phyloP scores from a whole-genome alignment of 2,113 vertebrate species.

The Paramisgurnus dabryanus region DNA sequence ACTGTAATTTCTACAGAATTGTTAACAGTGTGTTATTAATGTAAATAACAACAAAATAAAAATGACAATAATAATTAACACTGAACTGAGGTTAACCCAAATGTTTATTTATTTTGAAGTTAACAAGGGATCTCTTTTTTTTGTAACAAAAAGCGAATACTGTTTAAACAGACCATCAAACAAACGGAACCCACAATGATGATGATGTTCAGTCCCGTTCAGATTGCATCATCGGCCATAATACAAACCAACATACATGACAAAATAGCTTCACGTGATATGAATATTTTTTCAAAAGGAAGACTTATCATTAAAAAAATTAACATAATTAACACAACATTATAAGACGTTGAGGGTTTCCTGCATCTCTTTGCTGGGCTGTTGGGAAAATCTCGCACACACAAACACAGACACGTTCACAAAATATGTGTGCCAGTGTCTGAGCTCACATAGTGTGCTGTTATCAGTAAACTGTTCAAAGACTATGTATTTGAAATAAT shows the following conservation, averaged over 20 bases:
- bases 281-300: constrained; percentile 78
- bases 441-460: constrained; percentile 46
- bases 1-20: too few relatives aligned
- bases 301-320: constrained; percentile 73
- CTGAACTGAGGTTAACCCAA: constrained; percentile 69
- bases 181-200: constrained; percentile 58
- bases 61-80: constrained; percentile 36
- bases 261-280: constrained; percentile 68
- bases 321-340: constrained; percentile 58
- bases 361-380: constrained; percentile 63
- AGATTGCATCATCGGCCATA: constrained; percentile 68
- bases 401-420: constrained; percentile 54
- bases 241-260: constrained; percentile 69
- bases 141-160: constrained; percentile 60
- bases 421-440: constrained; percentile 58
- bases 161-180: constrained; percentile 60
- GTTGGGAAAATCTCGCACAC: constrained; percentile 52
- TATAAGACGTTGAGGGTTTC: constrained; percentile 60
- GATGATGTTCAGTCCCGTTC: constrained; percentile 52
- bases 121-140: constrained; percentile 70
- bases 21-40: background rate
- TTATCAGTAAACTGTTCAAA: constrained; percentile 60
- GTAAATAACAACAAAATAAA: background rate
- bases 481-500: constrained; percentile 73
- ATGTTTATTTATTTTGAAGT: constrained; percentile 77